Evolutionary conservation across 2,888 invertebrate species (phyloP), one percentile per base, ranked within the genome.

Genomic region (Embidobia sp.): DNA sequence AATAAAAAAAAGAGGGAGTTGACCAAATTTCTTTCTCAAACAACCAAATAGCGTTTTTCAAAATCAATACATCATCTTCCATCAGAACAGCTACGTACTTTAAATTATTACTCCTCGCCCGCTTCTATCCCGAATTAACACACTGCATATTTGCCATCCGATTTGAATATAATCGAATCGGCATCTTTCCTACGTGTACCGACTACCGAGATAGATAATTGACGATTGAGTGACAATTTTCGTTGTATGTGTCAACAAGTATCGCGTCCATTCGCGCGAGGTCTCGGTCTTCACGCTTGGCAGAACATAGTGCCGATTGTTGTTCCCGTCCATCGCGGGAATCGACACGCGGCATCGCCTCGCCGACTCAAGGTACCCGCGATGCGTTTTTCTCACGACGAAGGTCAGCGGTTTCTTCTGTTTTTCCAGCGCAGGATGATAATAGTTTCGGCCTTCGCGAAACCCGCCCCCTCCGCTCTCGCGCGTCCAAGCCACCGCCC

Each of bases 241-340:
- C 46, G 63, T 42, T 59, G 33, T 37, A 66, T 46, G 69, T 48
- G 73, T 67, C 44, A 49, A 70, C 73, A 72, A 78, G 79, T 83
- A 79, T 81, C 78, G 72, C 79, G 77, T 80, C 76, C 74, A 78
- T 80, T 81, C 75, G 80, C 77, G 80, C 83, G 84, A 83, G 85
- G 83, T 81, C 83, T 80, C 75, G 78, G 81, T 81, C 79, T 85
- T 85, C 83, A 85, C 83, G 85, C 84, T 83, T 76, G 81, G 76
- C 57, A 81, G 80, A 81, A 74, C 85, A 81, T 82, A 79, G 75
- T 44, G 57, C 67, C 69, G 75, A 64, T 69, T 75, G 75, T 67
- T 67, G 59, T 64, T 64, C 11, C 8, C 51, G 67, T 75, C 61
- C 67, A 75, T 59, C 73, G 69, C 69, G 74, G 66, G 78, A 74